These are phyloP conservation scores for Lamprotornis superbus DNA, from an alignment of 2,113 vertebrate genomes.

Conservation along the genomic window DNA sequence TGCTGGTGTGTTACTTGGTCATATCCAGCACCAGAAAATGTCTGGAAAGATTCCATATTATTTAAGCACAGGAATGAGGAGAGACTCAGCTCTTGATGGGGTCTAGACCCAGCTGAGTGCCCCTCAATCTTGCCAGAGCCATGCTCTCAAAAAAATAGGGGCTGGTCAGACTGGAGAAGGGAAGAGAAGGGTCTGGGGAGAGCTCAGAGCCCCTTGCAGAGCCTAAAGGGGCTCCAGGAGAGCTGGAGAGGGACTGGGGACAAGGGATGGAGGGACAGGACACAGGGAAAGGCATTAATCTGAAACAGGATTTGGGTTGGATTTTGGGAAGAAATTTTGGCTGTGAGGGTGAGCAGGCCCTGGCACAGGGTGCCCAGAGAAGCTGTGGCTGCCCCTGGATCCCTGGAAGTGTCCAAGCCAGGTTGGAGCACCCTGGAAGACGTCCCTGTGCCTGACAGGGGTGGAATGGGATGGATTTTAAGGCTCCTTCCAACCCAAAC, in stretches of 20 bases:
- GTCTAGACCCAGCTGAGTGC: background rate
- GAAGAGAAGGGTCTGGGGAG: fast-evolving
- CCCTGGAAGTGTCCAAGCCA: fast-evolving
- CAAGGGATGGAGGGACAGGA: background rate
- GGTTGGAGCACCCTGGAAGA: fast-evolving
- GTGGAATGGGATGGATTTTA: fast-evolving
- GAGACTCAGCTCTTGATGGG: background rate
- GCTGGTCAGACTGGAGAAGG: background rate
- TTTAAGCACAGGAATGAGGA: background rate
- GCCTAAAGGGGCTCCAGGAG: background rate
- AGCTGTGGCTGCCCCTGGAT: background rate
- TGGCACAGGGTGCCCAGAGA: background rate
- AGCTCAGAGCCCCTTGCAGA: fast-evolving
- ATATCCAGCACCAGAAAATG: background rate
- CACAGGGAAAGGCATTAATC: background rate
- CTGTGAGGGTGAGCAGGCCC: background rate
- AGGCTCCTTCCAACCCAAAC: background rate
- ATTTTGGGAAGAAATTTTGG: background rate
- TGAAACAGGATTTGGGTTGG: background rate
- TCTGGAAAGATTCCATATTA: background rate
- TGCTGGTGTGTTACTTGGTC: background rate
- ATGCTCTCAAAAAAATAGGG: fast-evolving
- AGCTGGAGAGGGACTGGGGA: background rate
- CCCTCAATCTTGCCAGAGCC: background rate
- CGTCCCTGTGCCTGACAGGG: too few species aligned